Evolutionary conservation across 2,113 vertebrate genomes (phyloP), one percentile per base, ranked within the genome.

Genomic region (Xenopus tropicalis): DNA sequence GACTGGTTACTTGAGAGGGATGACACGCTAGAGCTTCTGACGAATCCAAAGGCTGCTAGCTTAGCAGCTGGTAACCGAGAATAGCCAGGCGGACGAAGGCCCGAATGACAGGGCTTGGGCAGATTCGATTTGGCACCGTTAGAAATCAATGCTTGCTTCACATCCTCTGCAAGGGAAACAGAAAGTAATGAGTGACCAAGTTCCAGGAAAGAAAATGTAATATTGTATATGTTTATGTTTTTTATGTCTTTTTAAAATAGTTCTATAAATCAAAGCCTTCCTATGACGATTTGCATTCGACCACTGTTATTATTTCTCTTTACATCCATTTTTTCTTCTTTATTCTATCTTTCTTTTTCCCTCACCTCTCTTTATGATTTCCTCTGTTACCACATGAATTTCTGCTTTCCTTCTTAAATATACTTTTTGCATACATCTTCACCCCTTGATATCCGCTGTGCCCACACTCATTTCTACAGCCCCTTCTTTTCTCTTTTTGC

Each of bases 41-140:
- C 86, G 25, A 96, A 96, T 66, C 96, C 93, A 9, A 97, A 93
- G 0, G 95, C 80, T 0, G 91, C 88, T 71, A 96, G 84, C 20
- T 95, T 95, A 29, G 92, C 85, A n/a, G 92, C 85, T 0, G 95
- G 94, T 69, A 97, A 80, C 56, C 92, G 88, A 0, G 95, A 94
- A 80, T 96, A 97, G 2, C 94, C 94, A 1, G 96, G 96, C 21
- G 94, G 93, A 37, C 95, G 95, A 13, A 98, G 92, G 69, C 95
- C 93, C n/a, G 94, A 93, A 3, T 87, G 93, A 61, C 91, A 93
- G 1, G 91, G 84, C 83, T 96, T 98, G 1, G 91, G 90, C 1
- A 93, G 91, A 68, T 85, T 85, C 24, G 90, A 90, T 84, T 94
- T 96, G 44, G 88, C 83, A 69, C 80, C 77, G 51, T 80, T 88